A percentile compares a stretch with the other conserved stretches of the same genome.
Conservation (phyloP, 1,140 invertebrate genomes). For the Cyphomyrmex costatus region DNA sequence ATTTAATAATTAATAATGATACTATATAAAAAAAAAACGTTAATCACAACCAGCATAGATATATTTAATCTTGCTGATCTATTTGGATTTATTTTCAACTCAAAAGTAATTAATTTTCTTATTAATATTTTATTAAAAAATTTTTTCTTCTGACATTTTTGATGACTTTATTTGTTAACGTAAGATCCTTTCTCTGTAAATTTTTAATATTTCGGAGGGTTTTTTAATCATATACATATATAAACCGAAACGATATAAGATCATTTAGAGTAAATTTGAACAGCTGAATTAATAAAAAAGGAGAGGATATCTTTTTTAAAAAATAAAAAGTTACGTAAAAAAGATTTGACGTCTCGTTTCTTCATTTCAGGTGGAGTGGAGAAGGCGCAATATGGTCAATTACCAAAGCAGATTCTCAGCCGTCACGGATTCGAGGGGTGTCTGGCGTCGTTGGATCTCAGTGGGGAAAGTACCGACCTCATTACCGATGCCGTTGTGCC, state of each 20-base stretch:
- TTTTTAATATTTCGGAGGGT: too few species aligned
- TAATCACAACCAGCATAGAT: neutral
- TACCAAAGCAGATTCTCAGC: conserved; percentile 94
- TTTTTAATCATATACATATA: too few species aligned
- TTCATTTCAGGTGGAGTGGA: conserved; percentile 92
- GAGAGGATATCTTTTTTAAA: neutral
- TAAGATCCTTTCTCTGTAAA: too few species aligned
- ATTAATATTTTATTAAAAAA: too few species aligned
- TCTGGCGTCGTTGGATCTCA: conserved; percentile 96
- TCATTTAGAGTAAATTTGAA: too few species aligned
- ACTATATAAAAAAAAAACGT: neutral
- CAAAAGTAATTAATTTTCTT: too few species aligned
- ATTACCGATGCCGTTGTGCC: conserved; percentile 95
- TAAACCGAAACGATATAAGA: too few species aligned
- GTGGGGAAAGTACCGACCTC: conserved; percentile 95
- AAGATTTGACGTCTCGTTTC: neutral
- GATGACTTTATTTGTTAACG: too few species aligned
- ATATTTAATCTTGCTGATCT: neutral
- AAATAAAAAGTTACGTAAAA: neutral
- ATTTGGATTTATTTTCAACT: too few species aligned
- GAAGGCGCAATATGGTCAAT: conserved; percentile 92
- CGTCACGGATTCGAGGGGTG: conserved; percentile 97
- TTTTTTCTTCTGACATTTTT: too few species aligned
- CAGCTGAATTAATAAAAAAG: neutral
- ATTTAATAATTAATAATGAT: neutral